These are phyloP conservation scores for Ochropacha duplaris DNA, from an alignment of 2,888 invertebrate genomes.

Conservation along the genomic window DNA sequence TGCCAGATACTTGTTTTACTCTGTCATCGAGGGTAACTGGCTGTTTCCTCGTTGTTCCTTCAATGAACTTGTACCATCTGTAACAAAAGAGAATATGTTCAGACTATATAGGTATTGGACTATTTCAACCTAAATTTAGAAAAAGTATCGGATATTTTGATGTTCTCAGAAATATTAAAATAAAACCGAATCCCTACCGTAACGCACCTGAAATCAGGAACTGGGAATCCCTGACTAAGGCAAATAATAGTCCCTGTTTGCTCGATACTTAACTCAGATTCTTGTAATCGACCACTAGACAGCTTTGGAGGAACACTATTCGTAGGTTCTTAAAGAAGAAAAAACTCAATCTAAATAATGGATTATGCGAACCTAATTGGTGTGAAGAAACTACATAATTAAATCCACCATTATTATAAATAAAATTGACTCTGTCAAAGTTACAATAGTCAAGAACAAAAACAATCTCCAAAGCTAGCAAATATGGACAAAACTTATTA, in stretches of 20 bases:
- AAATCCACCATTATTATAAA: constrained; percentile 19
- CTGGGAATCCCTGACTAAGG: constrained; percentile 89
- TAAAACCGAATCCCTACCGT: constrained; percentile 3
- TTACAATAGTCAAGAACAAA: constrained; percentile 26
- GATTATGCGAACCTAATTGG: constrained; percentile 23
- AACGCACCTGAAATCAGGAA: constrained; percentile 88
- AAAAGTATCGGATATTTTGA: too few species aligned
- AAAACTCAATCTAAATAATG: constrained; percentile 33
- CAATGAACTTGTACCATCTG: constrained; percentile 98
- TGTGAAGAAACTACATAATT: constrained; percentile 20
- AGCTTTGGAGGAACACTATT: constrained; percentile 86
- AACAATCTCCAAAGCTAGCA: constrained; percentile 32
- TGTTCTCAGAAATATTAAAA: neutral
- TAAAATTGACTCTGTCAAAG: constrained; percentile 25
- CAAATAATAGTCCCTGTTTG: constrained; percentile 83
- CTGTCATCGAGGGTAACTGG: constrained; percentile 95
- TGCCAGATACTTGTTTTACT: constrained; percentile 96
- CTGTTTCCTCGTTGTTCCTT: constrained; percentile 92
- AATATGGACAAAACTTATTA: constrained; percentile 35
- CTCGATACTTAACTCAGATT: constrained; percentile 59
- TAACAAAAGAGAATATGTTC: constrained; percentile 81
- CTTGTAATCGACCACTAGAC: constrained; percentile 82
- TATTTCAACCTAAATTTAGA: neutral
- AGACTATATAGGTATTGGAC: constrained; percentile 27
- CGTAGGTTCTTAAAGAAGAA: constrained; percentile 84